Evolutionary conservation across 2,113 vertebrate species (phyloP).

Genomic region (Cebus imitator): DNA sequence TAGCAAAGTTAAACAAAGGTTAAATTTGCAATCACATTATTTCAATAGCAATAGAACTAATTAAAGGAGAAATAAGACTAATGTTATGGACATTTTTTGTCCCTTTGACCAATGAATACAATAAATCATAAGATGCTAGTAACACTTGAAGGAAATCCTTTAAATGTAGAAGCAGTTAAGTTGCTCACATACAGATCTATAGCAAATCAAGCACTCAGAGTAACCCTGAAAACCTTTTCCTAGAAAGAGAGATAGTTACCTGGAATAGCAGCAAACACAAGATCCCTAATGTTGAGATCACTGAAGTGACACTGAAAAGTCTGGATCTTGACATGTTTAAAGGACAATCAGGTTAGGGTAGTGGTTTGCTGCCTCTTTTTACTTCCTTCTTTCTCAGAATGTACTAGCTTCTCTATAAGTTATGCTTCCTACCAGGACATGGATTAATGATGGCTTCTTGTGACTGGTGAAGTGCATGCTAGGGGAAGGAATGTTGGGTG

Average conservation of each 20-base stretch:
- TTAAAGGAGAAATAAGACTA: neutral
- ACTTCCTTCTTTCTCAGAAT: slow-evolving; percentile 49
- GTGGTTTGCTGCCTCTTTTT: slow-evolving; percentile 40
- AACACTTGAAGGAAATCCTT: neutral
- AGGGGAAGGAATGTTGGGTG: slow-evolving; percentile 46
- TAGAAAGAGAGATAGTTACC: slow-evolving; percentile 78
- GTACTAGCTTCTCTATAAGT: slow-evolving; percentile 49
- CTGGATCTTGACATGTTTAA: slow-evolving; percentile 71
- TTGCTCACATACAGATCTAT: slow-evolving; percentile 50
- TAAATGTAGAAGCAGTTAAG: neutral
- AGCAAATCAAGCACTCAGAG: neutral
- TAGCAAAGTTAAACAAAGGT: neutral
- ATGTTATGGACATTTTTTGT: neutral
- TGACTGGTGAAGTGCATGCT: slow-evolving; percentile 52
- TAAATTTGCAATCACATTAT: neutral
- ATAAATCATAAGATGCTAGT: neutral
- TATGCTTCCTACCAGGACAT: slow-evolving; percentile 33
- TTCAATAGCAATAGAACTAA: neutral
- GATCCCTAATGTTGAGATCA: slow-evolving; percentile 76
- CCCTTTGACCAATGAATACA: neutral
- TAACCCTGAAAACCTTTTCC: neutral
- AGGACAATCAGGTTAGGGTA: slow-evolving; percentile 25
- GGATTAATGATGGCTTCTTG: slow-evolving; percentile 66
- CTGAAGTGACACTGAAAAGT: slow-evolving; percentile 62
- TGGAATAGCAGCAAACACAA: slow-evolving; percentile 80